Base-by-base conservation (phyloP, 2,113 vertebrate species). In the Origma solitaria region DNA sequence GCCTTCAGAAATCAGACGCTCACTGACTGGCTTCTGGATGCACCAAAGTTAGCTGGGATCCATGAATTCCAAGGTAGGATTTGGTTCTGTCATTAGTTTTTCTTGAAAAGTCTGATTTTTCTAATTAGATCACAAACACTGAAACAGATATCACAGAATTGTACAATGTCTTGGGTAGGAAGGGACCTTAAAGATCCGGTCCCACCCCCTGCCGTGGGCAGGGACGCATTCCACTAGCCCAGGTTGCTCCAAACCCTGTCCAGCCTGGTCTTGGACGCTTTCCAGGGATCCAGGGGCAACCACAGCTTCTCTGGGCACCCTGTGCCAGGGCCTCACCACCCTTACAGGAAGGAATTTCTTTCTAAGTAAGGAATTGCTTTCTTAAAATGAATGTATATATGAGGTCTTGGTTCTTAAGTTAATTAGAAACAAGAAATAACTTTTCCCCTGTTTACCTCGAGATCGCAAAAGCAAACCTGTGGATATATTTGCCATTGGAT, bases 401-500 rank as follows among this genome's bases (percentile, higher is more conserved):
- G 42, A 69, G 13, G 23, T 86, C 37, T 90, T 82, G 6, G 5
- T 80, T 90, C 65, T 72, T 22, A 40, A 54, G 21, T 42, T 60
- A 66, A 49, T 64, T 85, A 30, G 13, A 42, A 85, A 47, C 8
- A 13, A 60, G 62, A 73, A 89, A 50, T n/a, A 53, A 17, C 27
- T 79, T 30, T 96, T 82, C 83, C 38, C 15, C 50, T 92, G 5
- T 90, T 97, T 97, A 58, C 90, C 94, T 94, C 13, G 88, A 99
- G 99, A 99, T 97, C 98, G 92, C 95, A 99, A 98, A 98, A 98
- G 97, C 89, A 99, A 98, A 54, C 99, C 99, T 31, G 98, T 98
- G 31, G 99, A 99, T 91, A 99, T 99, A 95, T 99, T 99, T 98
- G 99, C 99, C 78, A 99, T 99, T 75, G 99, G 99, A 70, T 99